phyloP scores from a whole-genome alignment of 2,113 vertebrate species.

The Ptilonorhynchus violaceus region DNA sequence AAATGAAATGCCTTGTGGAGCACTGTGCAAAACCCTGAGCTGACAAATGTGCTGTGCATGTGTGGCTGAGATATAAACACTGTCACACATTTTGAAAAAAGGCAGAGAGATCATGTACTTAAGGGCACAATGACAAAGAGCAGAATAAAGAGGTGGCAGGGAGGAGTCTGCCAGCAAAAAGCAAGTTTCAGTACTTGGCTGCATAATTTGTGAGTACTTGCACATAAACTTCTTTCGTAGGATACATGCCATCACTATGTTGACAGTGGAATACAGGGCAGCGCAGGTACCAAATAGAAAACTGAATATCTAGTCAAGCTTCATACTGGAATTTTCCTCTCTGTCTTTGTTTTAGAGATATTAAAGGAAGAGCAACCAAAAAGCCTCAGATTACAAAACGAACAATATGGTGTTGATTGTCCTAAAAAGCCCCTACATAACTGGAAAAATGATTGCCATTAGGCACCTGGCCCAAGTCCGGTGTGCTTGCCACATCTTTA shows the following conservation, averaged over 20 bases:
- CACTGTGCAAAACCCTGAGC: neutral
- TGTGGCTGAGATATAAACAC: neutral
- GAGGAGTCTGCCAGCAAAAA: neutral
- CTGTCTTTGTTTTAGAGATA: neutral
- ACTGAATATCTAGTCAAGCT: neutral
- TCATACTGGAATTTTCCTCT: neutral
- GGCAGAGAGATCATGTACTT: neutral
- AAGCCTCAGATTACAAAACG: neutral
- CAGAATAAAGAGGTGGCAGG: neutral
- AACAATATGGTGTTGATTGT: neutral
- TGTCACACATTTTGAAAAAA: neutral
- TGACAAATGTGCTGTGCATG: neutral
- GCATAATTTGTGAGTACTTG: neutral
- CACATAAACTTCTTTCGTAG: neutral
- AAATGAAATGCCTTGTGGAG: neutral
- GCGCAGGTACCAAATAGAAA: neutral
- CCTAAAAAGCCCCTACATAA: neutral
- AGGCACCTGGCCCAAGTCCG: neutral
- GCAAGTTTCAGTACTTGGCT: neutral
- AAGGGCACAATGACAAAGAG: neutral
- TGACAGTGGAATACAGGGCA: neutral
- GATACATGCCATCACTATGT: neutral
- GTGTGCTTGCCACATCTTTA: neutral
- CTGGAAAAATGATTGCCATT: neutral
- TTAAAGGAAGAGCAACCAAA: neutral